These are phyloP conservation scores for Neria commutata DNA, from an alignment of 2,888 invertebrate species.

Conservation along the genomic window DNA sequence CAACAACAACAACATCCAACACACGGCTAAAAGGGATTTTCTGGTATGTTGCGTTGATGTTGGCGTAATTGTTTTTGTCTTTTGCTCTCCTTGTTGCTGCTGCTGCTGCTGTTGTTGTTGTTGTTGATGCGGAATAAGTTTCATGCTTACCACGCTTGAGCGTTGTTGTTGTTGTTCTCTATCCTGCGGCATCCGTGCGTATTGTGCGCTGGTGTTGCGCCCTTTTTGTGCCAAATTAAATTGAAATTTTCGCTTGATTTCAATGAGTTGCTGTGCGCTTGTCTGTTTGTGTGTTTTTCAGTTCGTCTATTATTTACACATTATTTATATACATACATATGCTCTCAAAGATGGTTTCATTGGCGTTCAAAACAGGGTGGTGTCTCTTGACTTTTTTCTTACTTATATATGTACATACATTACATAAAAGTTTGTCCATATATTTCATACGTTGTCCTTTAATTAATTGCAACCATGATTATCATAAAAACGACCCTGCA, in stretches of 20 bases:
- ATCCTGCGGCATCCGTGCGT: background rate
- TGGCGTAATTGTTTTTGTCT: conserved; percentile 11
- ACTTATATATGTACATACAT: too few relatives aligned
- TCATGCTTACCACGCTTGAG: conserved; percentile 11
- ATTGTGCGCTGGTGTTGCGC: background rate
- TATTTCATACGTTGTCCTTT: too few relatives aligned
- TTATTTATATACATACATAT: background rate
- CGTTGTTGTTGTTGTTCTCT: conserved; percentile 11
- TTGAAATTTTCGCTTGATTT: conserved; percentile 44
- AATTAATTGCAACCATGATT: too few relatives aligned
- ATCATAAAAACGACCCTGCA: too few relatives aligned
- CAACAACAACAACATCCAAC: conserved; percentile 17
- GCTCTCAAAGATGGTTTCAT: background rate
- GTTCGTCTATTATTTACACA: too few relatives aligned
- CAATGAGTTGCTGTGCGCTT: conserved; percentile 19
- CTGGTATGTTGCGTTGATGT: conserved; percentile 33
- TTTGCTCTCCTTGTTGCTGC: conserved; percentile 11
- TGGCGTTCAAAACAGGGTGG: too few relatives aligned
- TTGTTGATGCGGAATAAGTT: conserved; percentile 1
- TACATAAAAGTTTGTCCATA: too few relatives aligned
- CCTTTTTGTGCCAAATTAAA: conserved; percentile 32
- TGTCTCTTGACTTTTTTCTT: too few relatives aligned
- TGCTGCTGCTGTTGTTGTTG: conserved; percentile 5
- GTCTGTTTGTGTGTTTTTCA: background rate
- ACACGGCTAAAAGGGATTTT: conserved; percentile 33